Evolutionary conservation across 2,113 vertebrate species (phyloP).

Genomic region (Heterotilapia buettikoferi): DNA sequence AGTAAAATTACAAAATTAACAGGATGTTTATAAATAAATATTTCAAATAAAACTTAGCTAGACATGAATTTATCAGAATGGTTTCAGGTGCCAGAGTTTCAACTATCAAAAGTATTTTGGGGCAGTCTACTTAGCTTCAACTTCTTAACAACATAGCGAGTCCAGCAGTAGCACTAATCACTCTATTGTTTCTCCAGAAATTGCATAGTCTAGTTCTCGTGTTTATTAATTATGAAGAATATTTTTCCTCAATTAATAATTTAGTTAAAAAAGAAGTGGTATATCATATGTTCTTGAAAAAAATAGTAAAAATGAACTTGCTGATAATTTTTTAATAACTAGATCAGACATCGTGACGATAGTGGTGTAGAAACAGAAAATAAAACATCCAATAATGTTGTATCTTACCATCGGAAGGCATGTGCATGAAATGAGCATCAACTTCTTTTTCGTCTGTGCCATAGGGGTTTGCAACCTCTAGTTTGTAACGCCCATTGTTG

Average conservation of each 20-base stretch:
- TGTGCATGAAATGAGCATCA: slow-evolving; percentile 87
- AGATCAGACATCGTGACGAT: not conserved
- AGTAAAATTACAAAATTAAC: not conserved
- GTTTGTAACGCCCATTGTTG: slow-evolving; percentile 90
- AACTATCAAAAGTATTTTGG: not conserved
- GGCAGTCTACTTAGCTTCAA: not conserved
- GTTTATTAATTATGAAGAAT: not conserved
- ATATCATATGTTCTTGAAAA: not conserved
- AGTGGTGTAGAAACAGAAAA: not conserved
- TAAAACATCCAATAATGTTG: not conserved
- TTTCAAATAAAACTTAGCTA: not conserved
- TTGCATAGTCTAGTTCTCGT: not conserved
- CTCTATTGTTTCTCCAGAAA: not conserved
- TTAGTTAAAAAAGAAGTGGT: not conserved
- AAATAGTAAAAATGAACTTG: not conserved
- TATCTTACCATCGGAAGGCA: slow-evolving; percentile 81
- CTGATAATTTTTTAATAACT: not conserved
- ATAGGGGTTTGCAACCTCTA: slow-evolving; percentile 80
- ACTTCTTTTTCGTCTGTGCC: slow-evolving; percentile 81
- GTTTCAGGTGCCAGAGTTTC: not conserved
- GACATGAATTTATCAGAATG: not conserved
- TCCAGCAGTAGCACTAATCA: not conserved
- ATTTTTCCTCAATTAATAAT: not conserved
- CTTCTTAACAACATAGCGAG: not conserved
- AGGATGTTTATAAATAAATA: not conserved